Evolutionary conservation across 2,888 invertebrate genomes (phyloP), one percentile per base, ranked within the genome.

Genomic region (Liopterus haemorrhoidalis): DNA sequence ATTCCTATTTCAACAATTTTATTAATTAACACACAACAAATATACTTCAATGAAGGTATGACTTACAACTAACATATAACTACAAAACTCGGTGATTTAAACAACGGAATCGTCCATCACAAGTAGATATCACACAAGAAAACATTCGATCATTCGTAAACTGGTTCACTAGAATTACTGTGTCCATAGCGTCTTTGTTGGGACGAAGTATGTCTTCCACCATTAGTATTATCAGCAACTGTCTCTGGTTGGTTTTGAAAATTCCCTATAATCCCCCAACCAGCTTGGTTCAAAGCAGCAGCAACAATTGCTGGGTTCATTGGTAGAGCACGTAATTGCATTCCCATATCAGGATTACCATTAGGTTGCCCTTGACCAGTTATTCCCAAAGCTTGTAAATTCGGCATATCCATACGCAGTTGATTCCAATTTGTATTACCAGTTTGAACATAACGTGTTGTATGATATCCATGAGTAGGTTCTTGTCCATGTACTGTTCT

Each of bases 251-350:
- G 79, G 62, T 82, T 82, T 64, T 82, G 84, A 35, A 85, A 74
- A 51, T 84, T 84, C 42, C 82, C 79, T 58, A 84, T 78, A 15
- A 81, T 75, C 8, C 80, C 80, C 78, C 81, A 81, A 32, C 78
- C 77, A 46, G 86, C 86, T 66, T 86, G 86, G 66, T 86, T 90
- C 27, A 91, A 74, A 11, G 91, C 91, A 39, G 91, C 91, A 39
- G 91, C 89, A 49, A 91, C 84, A 60, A 91, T 78, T 8, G 84
- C 83, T 19, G 82, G 82, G 62, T 81, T 82, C 65, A 85, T 73
- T 20, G 79, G 80, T 58, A 92, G 68, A 18, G 85, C 84, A 46
- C 87, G 85, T 64, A 92, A 70, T 67, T 83, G 85, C 42, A 85
- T 63, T 27, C 79, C 78, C 35, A 74, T 63, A 11, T 67, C 67